These are phyloP conservation scores for Sebastes ruberrimus DNA, from an alignment of 2,797 vertebrate species.

Conservation along the genomic window DNA sequence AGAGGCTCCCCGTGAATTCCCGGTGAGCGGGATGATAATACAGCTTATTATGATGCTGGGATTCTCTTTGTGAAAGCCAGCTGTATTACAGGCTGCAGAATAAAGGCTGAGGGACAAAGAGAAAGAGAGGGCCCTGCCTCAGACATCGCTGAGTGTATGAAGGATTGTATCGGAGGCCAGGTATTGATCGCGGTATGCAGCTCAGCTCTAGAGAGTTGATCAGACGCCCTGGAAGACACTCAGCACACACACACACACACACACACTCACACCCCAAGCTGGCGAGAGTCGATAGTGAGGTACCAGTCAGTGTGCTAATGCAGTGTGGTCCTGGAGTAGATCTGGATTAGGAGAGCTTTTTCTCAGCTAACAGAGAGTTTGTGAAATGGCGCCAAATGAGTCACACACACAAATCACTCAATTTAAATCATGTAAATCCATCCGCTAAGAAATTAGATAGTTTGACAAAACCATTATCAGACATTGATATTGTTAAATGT, in stretches of 20 bases:
- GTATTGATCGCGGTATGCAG: constrained; percentile 60
- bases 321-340: constrained; percentile 1
- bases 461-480: neutral
- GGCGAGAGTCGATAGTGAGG: constrained; percentile 46
- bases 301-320: constrained; percentile 51
- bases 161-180: constrained; percentile 49
- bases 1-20: constrained; percentile 34
- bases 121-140: constrained; percentile 26
- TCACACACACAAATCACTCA: neutral
- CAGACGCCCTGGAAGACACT: constrained; percentile 51
- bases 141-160: constrained; percentile 48
- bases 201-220: constrained; percentile 67
- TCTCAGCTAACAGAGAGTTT: neutral
- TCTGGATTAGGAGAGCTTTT: constrained; percentile 17
- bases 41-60: constrained; percentile 38
- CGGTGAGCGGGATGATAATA: constrained; percentile 47
- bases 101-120: constrained; percentile 40
- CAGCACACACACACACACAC: neutral
- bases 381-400: neutral
- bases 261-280: neutral
- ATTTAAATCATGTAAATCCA: neutral
- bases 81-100: constrained; percentile 40
- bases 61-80: constrained; percentile 38
- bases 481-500: neutral
- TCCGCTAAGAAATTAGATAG: neutral